Percentiles rank a stretch among this genome's conserved stretches.
phyloP scores from a whole-genome alignment of 2,113 vertebrate genomes.

The Eulemur macaco region DNA sequence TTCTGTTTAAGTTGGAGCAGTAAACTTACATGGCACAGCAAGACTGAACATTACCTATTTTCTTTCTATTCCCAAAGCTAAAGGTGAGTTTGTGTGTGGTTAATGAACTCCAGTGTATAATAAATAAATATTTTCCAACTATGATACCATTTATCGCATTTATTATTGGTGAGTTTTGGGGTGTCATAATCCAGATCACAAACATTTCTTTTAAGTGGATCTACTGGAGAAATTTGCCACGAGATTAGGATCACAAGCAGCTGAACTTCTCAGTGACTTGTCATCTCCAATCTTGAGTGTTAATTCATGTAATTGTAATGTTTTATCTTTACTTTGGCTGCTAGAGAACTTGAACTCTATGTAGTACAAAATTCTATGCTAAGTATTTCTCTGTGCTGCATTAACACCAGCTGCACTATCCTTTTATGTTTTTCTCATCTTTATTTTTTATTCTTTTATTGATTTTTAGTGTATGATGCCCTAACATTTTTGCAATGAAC shows the following conservation, averaged over 20 bases:
- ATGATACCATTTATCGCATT: accelerated
- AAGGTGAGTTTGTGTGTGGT: neutral
- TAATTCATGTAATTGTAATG: neutral
- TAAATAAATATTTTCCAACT: neutral
- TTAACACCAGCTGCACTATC: too few relatives aligned
- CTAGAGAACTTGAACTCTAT: neutral
- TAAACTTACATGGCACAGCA: accelerated
- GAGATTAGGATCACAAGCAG: neutral
- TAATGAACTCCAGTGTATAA: neutral
- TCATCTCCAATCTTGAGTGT: neutral
- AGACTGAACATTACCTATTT: accelerated
- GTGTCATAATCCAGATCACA: neutral
- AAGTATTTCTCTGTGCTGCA: neutral
- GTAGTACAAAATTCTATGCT: accelerated
- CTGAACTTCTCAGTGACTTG: neutral
- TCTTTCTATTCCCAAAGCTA: neutral
- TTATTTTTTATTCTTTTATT: neutral
- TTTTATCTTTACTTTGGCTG: neutral
- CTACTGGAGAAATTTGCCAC: neutral
- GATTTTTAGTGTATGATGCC: neutral
- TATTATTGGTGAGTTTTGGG: too few relatives aligned
- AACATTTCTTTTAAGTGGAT: neutral
- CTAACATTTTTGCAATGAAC: neutral
- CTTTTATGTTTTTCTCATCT: neutral
- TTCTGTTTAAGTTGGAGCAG: neutral